phyloP scores from a whole-genome alignment of 2,888 invertebrate genomes.

The Calameuta idolon region DNA sequence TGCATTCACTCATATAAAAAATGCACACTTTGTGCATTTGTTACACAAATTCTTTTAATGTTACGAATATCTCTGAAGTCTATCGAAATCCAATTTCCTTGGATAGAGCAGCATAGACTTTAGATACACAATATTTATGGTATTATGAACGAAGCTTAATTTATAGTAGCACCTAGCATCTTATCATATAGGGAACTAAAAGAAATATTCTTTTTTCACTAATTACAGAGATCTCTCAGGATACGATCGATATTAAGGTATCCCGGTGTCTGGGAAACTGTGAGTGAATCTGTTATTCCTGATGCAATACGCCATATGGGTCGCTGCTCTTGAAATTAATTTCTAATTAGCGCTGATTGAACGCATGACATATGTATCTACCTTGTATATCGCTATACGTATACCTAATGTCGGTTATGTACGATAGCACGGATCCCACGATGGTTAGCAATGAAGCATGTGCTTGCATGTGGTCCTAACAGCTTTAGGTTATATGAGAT shows the following conservation, averaged over 20 bases:
- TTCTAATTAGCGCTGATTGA: constrained; percentile 15
- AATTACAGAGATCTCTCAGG: background rate
- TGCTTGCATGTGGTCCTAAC: background rate
- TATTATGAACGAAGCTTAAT: too few relatives aligned
- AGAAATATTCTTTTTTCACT: background rate
- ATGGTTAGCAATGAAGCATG: background rate
- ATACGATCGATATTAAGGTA: background rate
- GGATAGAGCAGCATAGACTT: too few relatives aligned
- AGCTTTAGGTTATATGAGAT: background rate
- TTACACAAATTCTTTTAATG: background rate
- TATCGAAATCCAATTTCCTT: too few relatives aligned
- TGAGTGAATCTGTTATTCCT: background rate
- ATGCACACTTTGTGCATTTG: background rate
- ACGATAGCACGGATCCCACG: background rate
- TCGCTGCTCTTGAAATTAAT: constrained; percentile 9
- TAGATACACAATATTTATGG: too few relatives aligned
- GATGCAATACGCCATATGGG: background rate
- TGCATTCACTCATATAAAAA: background rate
- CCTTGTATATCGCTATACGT: background rate
- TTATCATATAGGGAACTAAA: background rate
- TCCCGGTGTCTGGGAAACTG: background rate
- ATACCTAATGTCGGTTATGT: background rate
- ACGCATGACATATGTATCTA: constrained; percentile 7
- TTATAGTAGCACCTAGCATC: background rate
- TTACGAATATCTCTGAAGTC: background rate